These are phyloP conservation scores for Acomys russatus DNA, from an alignment of 2,797 vertebrate species.

Conservation along the genomic window DNA sequence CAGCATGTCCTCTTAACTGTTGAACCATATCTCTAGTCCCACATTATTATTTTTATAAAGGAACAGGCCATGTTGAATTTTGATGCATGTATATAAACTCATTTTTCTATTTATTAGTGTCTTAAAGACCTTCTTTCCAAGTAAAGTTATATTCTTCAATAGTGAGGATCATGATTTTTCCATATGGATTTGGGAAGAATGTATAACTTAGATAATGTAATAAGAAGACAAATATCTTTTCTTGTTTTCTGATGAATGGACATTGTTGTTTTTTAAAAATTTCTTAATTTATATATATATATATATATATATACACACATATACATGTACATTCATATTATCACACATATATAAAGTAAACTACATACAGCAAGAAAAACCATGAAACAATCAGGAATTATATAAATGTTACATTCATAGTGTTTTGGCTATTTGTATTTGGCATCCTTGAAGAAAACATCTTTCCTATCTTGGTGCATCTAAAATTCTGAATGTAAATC, in stretches of 20 bases:
- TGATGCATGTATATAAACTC: neutral
- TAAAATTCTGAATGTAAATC: too few relatives aligned
- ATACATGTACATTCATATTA: too few relatives aligned
- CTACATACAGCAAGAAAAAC: too few relatives aligned
- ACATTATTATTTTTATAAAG: neutral
- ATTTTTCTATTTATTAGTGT: constrained; percentile 48
- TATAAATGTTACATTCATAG: too few relatives aligned
- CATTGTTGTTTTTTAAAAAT: neutral
- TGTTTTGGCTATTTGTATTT: too few relatives aligned
- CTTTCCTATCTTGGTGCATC: too few relatives aligned
- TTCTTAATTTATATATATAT: too few relatives aligned
- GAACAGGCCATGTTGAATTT: neutral
- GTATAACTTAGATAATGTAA: neutral
- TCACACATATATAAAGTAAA: too few relatives aligned
- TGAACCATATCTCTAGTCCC: neutral
- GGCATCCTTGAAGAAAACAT: too few relatives aligned
- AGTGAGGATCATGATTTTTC: neutral
- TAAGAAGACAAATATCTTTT: neutral
- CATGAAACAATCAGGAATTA: too few relatives aligned
- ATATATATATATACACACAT: too few relatives aligned
- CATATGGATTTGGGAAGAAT: neutral
- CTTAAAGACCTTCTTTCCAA: constrained; percentile 1
- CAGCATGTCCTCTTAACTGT: neutral
- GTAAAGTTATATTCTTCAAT: neutral
- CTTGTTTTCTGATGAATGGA: constrained; percentile 13